Evolutionary conservation across 2,888 invertebrate species (phyloP).

Genomic region (Smittia aterrima): DNA sequence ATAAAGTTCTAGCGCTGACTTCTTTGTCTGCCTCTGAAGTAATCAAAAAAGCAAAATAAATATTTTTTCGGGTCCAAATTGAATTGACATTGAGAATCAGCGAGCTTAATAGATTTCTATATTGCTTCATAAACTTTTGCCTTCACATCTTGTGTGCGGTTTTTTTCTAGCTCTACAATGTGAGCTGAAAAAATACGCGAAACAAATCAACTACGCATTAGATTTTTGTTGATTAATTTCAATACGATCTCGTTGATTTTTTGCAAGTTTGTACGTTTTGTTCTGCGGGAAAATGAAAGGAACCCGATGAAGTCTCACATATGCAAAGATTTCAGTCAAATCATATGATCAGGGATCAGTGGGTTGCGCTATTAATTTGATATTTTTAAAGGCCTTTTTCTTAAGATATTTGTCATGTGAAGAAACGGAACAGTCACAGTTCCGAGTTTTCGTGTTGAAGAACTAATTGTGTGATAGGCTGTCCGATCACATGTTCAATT

Average conservation of each 20-base stretch:
- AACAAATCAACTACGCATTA: constrained; percentile 33
- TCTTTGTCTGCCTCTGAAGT: neutral
- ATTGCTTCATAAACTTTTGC: neutral
- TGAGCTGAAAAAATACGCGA: constrained; percentile 14
- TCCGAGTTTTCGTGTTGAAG: too few relatives aligned
- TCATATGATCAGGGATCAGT: neutral
- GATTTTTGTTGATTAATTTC: neutral
- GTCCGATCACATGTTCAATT: neutral
- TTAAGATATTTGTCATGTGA: too few relatives aligned
- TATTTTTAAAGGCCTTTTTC: neutral
- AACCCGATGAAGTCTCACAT: neutral
- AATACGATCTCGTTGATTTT: too few relatives aligned
- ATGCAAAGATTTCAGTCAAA: neutral
- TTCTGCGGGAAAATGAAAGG: too few relatives aligned
- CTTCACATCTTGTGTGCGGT: constrained; percentile 5
- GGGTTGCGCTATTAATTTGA: neutral
- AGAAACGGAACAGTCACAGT: too few relatives aligned
- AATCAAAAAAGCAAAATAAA: constrained; percentile 5
- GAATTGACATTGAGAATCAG: constrained; percentile 40
- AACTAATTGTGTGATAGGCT: too few relatives aligned
- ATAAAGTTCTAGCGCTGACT: neutral
- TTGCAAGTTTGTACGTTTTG: too few relatives aligned
- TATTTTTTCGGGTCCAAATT: constrained; percentile 19
- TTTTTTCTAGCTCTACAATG: neutral
- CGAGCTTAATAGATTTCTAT: constrained; percentile 18